Percentiles rank a stretch among this genome's conserved stretches.
Evolutionary conservation across 2,888 invertebrate species (phyloP).

Genomic region (Microplitis deprimator): DNA sequence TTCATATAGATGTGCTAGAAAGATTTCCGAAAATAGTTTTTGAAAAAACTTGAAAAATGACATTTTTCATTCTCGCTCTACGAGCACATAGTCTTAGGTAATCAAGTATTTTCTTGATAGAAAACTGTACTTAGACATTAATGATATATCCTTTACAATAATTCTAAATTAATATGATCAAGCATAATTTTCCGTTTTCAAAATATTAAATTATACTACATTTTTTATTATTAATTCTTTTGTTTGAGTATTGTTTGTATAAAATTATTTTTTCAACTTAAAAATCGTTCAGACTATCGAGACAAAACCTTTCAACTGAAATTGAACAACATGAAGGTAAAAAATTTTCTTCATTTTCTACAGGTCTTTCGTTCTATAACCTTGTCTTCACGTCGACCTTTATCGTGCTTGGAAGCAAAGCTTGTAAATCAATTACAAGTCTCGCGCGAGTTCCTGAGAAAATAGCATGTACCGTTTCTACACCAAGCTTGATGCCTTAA

Average conservation of each 20-base stretch:
- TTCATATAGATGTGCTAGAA: conserved; percentile 34
- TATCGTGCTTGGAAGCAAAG: conserved; percentile 54
- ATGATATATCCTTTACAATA: neutral
- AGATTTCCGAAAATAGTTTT: conserved; percentile 52
- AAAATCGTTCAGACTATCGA: neutral
- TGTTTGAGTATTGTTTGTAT: neutral
- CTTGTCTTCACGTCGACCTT: conserved; percentile 41
- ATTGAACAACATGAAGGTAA: conserved; percentile 17
- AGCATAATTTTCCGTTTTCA: neutral
- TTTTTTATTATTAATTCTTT: neutral
- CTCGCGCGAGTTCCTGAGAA: conserved; percentile 58
- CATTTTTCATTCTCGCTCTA: conserved; percentile 49
- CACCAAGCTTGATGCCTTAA: conserved; percentile 63
- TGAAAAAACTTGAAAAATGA: conserved; percentile 40
- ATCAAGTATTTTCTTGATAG: conserved; percentile 9
- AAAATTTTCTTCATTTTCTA: conserved; percentile 26
- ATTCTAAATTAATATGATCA: too few relatives aligned
- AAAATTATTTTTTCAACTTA: neutral
- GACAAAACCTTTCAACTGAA: conserved; percentile 18
- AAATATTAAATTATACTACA: neutral
- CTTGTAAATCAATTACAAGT: conserved; percentile 71
- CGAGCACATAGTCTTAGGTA: conserved; percentile 31
- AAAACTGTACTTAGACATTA: neutral
- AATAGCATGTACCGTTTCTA: conserved; percentile 64
- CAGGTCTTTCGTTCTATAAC: conserved; percentile 18